Conservation (phyloP, 2,113 vertebrate genomes). For the Notothenia rossii region DNA sequence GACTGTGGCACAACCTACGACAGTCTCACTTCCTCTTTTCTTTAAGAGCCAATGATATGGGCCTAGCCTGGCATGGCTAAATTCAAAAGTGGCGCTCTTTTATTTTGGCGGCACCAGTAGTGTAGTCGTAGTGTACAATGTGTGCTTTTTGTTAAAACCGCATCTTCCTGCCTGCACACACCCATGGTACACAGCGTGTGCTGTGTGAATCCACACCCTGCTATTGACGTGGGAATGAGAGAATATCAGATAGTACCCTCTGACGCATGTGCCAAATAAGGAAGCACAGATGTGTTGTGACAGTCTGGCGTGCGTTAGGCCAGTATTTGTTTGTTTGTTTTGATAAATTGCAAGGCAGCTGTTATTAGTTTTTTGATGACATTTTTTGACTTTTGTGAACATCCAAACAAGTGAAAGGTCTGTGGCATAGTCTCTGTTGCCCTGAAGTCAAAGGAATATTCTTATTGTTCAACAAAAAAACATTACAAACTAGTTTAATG, state of each 20-base stretch:
- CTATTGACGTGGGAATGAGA: neutral
- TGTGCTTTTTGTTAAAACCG: constrained; percentile 57
- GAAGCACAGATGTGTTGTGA: constrained; percentile 27
- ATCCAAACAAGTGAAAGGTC: neutral
- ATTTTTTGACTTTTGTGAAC: neutral
- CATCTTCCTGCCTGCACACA: constrained; percentile 64
- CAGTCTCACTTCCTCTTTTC: constrained; percentile 69
- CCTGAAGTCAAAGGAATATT: too few species aligned
- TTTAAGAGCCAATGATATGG: constrained; percentile 53
- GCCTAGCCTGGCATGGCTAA: neutral
- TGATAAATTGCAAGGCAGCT: neutral
- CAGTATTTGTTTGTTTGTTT: constrained; percentile 12
- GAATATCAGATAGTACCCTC: constrained; percentile 2
- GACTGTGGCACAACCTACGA: neutral
- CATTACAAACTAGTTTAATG: neutral
- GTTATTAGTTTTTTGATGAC: neutral
- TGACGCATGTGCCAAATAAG: constrained; percentile 28
- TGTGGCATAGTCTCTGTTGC: neutral
- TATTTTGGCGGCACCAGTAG: constrained; percentile 53
- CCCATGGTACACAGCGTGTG: constrained; percentile 52
- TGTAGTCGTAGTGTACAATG: neutral
- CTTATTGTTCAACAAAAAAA: neutral
- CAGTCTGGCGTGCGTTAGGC: neutral
- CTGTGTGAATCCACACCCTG: constrained; percentile 36
- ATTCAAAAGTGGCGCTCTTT: constrained; percentile 79